Percentiles rank a stretch among this genome's conserved stretches.
Conservation (phyloP, 2,888 invertebrate species). For the Pegoplata infirma region DNA sequence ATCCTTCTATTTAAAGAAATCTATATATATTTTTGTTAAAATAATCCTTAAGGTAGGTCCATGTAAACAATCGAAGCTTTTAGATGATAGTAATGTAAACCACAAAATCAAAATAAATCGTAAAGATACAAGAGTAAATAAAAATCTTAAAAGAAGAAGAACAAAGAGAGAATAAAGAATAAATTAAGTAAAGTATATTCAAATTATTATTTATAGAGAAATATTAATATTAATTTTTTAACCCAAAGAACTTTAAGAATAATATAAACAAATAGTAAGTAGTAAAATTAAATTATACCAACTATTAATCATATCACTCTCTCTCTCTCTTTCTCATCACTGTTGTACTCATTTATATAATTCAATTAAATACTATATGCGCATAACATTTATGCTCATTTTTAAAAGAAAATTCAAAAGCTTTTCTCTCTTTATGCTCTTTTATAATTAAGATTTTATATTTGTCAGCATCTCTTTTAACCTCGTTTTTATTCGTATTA, state of each 20-base stretch:
- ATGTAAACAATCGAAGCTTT: constrained; percentile 21
- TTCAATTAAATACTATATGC: neutral
- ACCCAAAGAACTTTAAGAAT: neutral
- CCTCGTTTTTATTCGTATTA: constrained; percentile 27
- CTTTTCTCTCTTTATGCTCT: constrained; percentile 9
- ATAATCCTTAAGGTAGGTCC: constrained; percentile 29
- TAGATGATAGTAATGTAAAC: neutral
- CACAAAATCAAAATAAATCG: neutral
- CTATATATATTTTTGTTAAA: too few species aligned
- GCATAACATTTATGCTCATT: constrained; percentile 1
- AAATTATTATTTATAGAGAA: too few species aligned
- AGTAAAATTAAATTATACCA: neutral
- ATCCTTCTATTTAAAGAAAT: too few species aligned
- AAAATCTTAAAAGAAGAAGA: neutral
- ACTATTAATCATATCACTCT: neutral
- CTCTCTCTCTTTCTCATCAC: too few species aligned
- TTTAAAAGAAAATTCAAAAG: neutral
- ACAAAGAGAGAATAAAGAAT: neutral
- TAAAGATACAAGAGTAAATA: neutral
- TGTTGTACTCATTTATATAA: neutral
- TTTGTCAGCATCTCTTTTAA: constrained; percentile 12
- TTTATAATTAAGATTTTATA: neutral
- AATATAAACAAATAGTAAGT: too few species aligned
- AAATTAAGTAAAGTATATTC: too few species aligned
- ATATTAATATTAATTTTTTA: neutral